phyloP scores from a whole-genome alignment of 1,140 invertebrate genomes.

The Procambarus clarkii region DNA sequence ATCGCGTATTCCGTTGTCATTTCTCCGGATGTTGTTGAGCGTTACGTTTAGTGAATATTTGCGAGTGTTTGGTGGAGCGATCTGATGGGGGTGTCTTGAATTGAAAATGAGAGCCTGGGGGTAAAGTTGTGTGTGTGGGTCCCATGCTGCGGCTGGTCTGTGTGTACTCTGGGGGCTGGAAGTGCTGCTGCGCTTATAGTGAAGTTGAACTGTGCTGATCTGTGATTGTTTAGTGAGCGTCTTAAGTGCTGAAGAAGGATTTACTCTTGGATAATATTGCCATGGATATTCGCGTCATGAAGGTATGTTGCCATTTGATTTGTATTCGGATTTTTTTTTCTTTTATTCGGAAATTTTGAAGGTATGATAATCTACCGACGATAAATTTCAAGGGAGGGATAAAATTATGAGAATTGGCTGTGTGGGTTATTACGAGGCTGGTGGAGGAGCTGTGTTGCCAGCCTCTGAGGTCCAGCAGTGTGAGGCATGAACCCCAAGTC shows the following conservation, averaged over 20 bases:
- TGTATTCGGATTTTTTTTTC: not conserved
- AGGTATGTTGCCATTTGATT: conserved; percentile 6
- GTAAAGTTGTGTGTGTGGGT: conserved; percentile 41
- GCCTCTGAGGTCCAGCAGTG: no score
- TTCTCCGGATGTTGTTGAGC: not conserved
- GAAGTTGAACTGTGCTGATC: conserved; percentile 23
- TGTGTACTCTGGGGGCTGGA: conserved; percentile 44
- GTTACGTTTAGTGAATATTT: conserved; percentile 23
- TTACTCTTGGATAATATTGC: conserved; percentile 40
- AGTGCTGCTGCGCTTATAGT: conserved; percentile 7
- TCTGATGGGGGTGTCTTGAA: not conserved
- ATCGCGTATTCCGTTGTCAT: not conserved
- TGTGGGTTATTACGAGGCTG: not conserved
- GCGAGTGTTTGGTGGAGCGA: conserved; percentile 25
- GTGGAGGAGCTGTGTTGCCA: not conserved
- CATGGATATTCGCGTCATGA: conserved; percentile 24
- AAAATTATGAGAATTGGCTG: not conserved
- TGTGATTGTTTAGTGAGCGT: conserved; percentile 13
- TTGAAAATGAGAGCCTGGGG: conserved; percentile 30
- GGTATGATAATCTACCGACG: not conserved
- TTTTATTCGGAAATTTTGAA: not conserved
- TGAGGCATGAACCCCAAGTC: not conserved
- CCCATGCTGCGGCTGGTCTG: not conserved
- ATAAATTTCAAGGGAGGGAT: conserved; percentile 1
- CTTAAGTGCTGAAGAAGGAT: conserved; percentile 30